Percentiles rank a stretch among this genome's conserved stretches.
These are phyloP conservation scores for Pongo pygmaeus DNA, from an alignment of 2,113 vertebrate species.

Conservation along the genomic window DNA sequence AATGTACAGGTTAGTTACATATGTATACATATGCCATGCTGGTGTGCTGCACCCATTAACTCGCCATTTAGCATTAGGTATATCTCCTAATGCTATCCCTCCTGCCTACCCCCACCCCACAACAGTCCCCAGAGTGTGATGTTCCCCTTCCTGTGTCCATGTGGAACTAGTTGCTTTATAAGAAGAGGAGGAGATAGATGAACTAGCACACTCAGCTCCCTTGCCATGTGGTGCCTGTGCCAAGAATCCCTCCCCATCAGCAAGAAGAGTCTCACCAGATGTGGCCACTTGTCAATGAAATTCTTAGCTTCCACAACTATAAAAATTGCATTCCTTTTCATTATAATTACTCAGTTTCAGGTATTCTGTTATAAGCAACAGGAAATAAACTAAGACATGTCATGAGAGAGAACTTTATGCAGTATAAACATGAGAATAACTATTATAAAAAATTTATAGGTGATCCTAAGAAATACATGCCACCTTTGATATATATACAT, in stretches of 20 bases:
- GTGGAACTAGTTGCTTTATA: background rate
- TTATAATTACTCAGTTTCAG: background rate
- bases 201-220: background rate
- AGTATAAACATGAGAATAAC: background rate
- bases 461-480: background rate
- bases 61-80: too few relatives aligned
- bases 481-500: background rate
- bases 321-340: background rate
- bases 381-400: background rate
- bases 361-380: background rate
- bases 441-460: background rate
- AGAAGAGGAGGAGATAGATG: background rate
- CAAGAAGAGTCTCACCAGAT: background rate
- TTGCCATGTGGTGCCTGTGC: background rate
- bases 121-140: too few relatives aligned
- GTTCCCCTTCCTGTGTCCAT: too few relatives aligned
- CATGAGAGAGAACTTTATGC: background rate
- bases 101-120: too few relatives aligned
- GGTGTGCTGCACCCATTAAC: too few relatives aligned
- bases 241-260: background rate
- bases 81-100: too few relatives aligned
- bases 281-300: background rate
- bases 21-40: too few relatives aligned
- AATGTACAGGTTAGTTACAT: too few relatives aligned
- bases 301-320: background rate